Conservation (phyloP, 1,140 invertebrate species). For the Scaptodrosophila lebanonensis region DNA sequence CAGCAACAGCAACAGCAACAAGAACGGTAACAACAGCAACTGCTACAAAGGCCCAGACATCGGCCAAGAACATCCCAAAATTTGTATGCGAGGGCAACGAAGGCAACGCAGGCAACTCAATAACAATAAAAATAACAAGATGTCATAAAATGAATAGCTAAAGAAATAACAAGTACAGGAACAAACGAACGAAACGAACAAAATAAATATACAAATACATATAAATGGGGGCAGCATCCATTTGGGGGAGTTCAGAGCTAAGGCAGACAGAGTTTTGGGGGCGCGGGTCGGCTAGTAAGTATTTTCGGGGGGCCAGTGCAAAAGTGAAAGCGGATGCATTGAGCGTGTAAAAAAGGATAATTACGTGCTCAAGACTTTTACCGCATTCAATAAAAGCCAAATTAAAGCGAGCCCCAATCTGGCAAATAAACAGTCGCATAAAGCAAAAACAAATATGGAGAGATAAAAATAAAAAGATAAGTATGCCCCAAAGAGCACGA, state of each 20-base stretch:
- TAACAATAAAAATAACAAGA: constrained; percentile 73
- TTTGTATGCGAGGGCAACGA: too few species aligned
- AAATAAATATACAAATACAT: constrained; percentile 49
- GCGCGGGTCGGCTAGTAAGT: neutral
- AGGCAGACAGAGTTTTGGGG: neutral
- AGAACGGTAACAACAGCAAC: neutral
- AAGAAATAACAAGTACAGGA: constrained; percentile 41
- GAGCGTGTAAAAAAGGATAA: constrained; percentile 57
- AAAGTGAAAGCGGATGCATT: constrained; percentile 1
- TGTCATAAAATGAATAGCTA: constrained; percentile 57
- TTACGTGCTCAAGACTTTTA: constrained; percentile 62
- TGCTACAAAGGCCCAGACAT: neutral
- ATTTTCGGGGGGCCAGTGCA: constrained; percentile 11
- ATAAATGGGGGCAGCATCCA: constrained; percentile 20
- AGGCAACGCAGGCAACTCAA: constrained; percentile 55
- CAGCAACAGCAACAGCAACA: constrained; percentile 15
- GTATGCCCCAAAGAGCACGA: neutral
- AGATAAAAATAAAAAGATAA: constrained; percentile 5
- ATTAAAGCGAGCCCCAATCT: constrained; percentile 47
- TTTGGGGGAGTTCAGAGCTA: constrained; percentile 17
- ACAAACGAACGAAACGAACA: constrained; percentile 29
- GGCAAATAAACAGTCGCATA: constrained; percentile 57
- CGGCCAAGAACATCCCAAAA: constrained; percentile 20
- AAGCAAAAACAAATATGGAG: constrained; percentile 29
- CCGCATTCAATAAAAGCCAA: constrained; percentile 42